These are phyloP conservation scores for Anthrax anthrax DNA, from an alignment of 2,888 invertebrate species.

Conservation along the genomic window DNA sequence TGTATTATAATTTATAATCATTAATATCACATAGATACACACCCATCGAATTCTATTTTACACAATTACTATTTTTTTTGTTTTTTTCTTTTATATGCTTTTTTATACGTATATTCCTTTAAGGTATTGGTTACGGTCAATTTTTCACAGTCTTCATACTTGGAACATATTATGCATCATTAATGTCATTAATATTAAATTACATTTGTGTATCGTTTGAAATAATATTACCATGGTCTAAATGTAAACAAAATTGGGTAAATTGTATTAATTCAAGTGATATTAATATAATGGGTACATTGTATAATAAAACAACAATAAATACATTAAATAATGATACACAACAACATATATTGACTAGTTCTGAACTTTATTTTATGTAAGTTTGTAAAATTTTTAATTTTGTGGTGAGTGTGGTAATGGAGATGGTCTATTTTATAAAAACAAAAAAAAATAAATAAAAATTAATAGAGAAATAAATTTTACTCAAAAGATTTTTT, in stretches of 20 bases:
- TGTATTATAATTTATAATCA: too few relatives aligned
- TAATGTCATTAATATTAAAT: constrained; percentile 46
- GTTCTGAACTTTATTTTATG: constrained; percentile 41
- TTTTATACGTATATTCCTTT: not conserved
- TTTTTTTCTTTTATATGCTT: too few relatives aligned
- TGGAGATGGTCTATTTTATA: not conserved
- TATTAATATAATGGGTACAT: constrained; percentile 3
- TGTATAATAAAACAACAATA: constrained; percentile 2
- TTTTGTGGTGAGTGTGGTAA: not conserved
- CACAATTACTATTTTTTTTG: not conserved
- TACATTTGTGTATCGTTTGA: constrained; percentile 49
- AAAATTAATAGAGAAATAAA: not conserved
- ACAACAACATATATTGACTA: constrained; percentile 26
- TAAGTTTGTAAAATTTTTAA: too few relatives aligned
- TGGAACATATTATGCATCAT: constrained; percentile 47
- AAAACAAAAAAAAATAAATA: not conserved
- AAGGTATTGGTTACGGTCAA: constrained; percentile 44
- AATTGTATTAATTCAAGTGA: constrained; percentile 29
- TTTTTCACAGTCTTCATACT: constrained; percentile 39
- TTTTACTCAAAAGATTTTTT: not conserved
- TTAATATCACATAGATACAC: too few relatives aligned
- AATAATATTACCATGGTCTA: constrained; percentile 46
- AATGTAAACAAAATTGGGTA: constrained; percentile 41
- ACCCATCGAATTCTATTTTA: not conserved
- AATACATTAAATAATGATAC: not conserved